A percentile compares a stretch with the other conserved stretches of the same genome.
Evolutionary conservation across 2,888 invertebrate genomes (phyloP).

Genomic region (Chrysolina oricalcia): DNA sequence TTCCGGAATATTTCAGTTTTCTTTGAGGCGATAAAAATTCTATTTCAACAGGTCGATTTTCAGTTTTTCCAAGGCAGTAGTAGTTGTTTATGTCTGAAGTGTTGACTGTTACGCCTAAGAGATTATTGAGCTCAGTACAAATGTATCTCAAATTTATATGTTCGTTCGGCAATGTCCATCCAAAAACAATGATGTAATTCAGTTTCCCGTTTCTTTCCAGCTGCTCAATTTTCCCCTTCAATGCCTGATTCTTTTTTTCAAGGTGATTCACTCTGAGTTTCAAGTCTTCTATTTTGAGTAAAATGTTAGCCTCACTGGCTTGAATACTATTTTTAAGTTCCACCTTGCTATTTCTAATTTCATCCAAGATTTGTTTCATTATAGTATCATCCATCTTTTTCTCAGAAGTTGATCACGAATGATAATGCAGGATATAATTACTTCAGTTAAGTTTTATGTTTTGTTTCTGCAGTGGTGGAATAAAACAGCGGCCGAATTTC

Average conservation of each 20-base stretch:
- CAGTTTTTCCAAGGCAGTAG: not conserved
- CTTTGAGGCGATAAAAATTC: too few species aligned
- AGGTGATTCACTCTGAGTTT: too few species aligned
- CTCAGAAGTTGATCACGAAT: too few species aligned
- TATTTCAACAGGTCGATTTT: not conserved
- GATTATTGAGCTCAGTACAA: slow-evolving; percentile 12
- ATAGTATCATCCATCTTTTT: slow-evolving; percentile 9
- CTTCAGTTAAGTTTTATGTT: too few species aligned
- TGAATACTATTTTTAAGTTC: slow-evolving; percentile 17
- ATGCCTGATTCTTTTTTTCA: too few species aligned
- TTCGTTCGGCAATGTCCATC: slow-evolving; percentile 13
- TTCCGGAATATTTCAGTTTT: too few species aligned
- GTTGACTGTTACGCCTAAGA: not conserved
- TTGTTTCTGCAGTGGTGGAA: too few species aligned
- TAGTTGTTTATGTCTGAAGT: slow-evolving; percentile 18
- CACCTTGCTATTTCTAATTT: not conserved
- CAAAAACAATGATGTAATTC: slow-evolving; percentile 21
- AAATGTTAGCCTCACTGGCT: slow-evolving; percentile 21
- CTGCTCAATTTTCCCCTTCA: slow-evolving; percentile 21
- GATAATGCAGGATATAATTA: too few species aligned
- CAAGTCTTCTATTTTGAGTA: slow-evolving; percentile 4
- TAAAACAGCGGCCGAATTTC: too few species aligned
- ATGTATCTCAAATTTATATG: slow-evolving; percentile 5
- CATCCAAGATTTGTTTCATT: slow-evolving; percentile 5
- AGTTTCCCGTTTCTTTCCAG: not conserved